A percentile compares a stretch with the other conserved stretches of the same genome.
Conservation (phyloP, 2,113 vertebrate species). For the Sitta europaea region DNA sequence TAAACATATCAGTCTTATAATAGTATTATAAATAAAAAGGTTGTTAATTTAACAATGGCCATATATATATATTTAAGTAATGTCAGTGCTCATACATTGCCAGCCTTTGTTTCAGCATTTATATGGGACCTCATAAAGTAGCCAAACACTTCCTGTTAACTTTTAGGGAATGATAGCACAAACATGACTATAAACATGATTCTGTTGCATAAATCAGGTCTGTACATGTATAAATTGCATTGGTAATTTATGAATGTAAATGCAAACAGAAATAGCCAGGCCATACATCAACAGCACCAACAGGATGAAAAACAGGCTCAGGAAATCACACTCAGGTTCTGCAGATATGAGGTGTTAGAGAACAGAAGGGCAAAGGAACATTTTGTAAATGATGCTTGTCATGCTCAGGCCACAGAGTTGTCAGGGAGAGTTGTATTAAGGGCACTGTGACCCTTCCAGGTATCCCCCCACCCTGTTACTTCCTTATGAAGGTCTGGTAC, state of each 20-base stretch:
- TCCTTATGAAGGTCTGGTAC: not conserved
- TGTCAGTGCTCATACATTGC: constrained; percentile 29
- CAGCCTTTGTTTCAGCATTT: constrained; percentile 63
- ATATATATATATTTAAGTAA: constrained; percentile 61
- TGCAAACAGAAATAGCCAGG: constrained; percentile 36
- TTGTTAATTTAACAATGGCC: constrained; percentile 62
- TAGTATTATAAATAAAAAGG: constrained; percentile 70
- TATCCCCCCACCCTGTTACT: not conserved
- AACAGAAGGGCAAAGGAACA: not conserved
- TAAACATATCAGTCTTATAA: constrained; percentile 69
- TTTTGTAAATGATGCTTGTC: not conserved
- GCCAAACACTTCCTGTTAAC: constrained; percentile 39
- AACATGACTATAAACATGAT: constrained; percentile 30
- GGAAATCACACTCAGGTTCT: not conserved
- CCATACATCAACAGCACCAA: not conserved
- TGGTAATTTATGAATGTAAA: constrained; percentile 21
- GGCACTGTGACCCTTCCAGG: not conserved
- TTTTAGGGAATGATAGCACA: constrained; percentile 25
- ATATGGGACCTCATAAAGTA: constrained; percentile 56
- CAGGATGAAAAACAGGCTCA: not conserved
- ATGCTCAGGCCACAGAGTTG: not conserved
- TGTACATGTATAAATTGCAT: constrained; percentile 1
- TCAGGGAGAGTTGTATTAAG: not conserved
- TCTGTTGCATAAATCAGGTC: constrained; percentile 2
- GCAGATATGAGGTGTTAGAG: not conserved